These are phyloP conservation scores for Sebastes iracundus DNA, from an alignment of 2,797 vertebrate species.

Conservation along the genomic window DNA sequence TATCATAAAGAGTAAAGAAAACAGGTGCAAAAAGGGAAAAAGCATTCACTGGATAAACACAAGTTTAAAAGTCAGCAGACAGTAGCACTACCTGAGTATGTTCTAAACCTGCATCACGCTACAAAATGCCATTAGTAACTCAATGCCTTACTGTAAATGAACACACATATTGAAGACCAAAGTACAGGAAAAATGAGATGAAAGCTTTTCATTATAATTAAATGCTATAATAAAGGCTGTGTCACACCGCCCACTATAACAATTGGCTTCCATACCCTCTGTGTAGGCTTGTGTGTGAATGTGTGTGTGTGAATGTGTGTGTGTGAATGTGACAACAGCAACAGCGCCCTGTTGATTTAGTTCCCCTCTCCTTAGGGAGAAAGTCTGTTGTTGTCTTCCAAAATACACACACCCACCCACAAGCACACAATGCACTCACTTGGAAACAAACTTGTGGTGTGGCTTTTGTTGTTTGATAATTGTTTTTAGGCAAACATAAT, in stretches of 20 bases:
- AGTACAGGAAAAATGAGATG: conserved; percentile 24
- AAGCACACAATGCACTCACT: conserved; percentile 55
- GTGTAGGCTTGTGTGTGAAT: conserved; percentile 34
- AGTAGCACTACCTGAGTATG: not conserved
- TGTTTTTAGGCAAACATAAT: conserved; percentile 75
- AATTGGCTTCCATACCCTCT: conserved; percentile 54
- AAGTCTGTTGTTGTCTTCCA: conserved; percentile 71
- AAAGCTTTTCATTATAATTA: conserved; percentile 54
- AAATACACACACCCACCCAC: conserved; percentile 53
- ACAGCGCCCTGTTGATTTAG: conserved; percentile 68
- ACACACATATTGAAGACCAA: conserved; percentile 15
- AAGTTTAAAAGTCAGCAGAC: not conserved
- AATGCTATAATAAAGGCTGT: conserved; percentile 53
- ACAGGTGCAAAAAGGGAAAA: not conserved
- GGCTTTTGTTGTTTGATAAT: conserved; percentile 75
- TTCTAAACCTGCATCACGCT: not conserved
- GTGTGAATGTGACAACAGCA: conserved; percentile 34
- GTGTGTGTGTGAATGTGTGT: conserved; percentile 27
- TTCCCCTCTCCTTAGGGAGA: conserved; percentile 62
- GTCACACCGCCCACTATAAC: conserved; percentile 64
- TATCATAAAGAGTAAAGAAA: not conserved
- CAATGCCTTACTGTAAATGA: conserved; percentile 41
- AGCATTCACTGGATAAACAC: not conserved
- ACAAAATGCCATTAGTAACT: conserved; percentile 13
- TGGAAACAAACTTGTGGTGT: conserved; percentile 61